Evolutionary conservation across 2,888 invertebrate genomes (phyloP).

Genomic region (Hemistola chrysoprasaria): DNA sequence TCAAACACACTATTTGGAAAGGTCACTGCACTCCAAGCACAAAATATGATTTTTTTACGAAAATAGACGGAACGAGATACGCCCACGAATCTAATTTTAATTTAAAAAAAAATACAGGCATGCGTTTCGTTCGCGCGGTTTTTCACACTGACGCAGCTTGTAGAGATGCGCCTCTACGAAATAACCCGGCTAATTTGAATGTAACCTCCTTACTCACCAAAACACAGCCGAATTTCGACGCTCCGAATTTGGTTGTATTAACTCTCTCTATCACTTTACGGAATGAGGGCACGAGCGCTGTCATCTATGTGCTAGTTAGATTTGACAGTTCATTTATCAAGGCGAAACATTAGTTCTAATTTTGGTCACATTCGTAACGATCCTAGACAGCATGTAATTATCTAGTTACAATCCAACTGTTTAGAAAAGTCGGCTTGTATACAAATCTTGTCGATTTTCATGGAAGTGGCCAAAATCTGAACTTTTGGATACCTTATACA

Average conservation of each 20-base stretch:
- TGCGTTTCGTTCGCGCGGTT: conserved; percentile 58
- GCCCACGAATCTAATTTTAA: conserved; percentile 46
- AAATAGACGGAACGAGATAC: conserved; percentile 50
- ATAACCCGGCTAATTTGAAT: conserved; percentile 44
- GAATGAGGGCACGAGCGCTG: too few relatives aligned
- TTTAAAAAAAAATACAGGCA: conserved; percentile 36
- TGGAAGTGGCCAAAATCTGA: too few relatives aligned
- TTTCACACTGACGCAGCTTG: conserved; percentile 51
- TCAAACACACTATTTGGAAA: conserved; percentile 18
- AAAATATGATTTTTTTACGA: conserved; percentile 47
- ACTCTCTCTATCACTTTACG: too few relatives aligned
- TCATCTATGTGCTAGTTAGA: too few relatives aligned
- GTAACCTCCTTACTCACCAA: conserved; percentile 10
- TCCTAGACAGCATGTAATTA: too few relatives aligned
- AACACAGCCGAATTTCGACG: too few relatives aligned
- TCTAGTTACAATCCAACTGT: conserved; percentile 18
- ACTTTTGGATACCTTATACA: too few relatives aligned
- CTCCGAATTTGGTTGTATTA: conserved; percentile 17
- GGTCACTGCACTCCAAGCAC: conserved; percentile 69
- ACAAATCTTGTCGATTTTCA: too few relatives aligned
- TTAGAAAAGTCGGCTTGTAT: conserved; percentile 18
- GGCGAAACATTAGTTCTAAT: too few relatives aligned
- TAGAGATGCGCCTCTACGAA: conserved; percentile 40
- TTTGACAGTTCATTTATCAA: too few relatives aligned
- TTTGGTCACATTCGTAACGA: too few relatives aligned